Percentiles rank a stretch among this genome's conserved stretches.
Evolutionary conservation across 1,140 invertebrate species (phyloP).

Genomic region (Brachionus koreanus): DNA sequence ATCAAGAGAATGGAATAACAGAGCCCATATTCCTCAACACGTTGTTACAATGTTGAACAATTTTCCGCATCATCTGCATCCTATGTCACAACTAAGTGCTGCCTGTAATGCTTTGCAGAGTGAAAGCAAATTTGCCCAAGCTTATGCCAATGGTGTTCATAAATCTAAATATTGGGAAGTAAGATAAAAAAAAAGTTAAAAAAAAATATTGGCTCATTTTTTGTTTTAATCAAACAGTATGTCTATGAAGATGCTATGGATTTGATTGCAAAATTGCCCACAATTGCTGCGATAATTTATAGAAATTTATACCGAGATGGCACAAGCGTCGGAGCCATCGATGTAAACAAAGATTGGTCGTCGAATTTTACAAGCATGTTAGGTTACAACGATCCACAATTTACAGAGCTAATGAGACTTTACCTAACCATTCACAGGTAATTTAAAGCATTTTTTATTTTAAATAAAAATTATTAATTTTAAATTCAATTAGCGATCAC

Average conservation of each 20-base stretch:
- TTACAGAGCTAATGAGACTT: constrained; percentile 86
- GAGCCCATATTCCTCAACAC: constrained; percentile 82
- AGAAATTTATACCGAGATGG: constrained; percentile 80
- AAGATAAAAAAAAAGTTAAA: constrained; percentile 53
- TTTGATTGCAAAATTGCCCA: constrained; percentile 88
- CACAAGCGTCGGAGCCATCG: constrained; percentile 78
- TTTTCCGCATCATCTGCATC: constrained; percentile 85
- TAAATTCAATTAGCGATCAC: constrained; percentile 67
- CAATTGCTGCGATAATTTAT: constrained; percentile 90
- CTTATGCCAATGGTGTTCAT: constrained; percentile 77
- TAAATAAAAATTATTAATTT: constrained; percentile 49
- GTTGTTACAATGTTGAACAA: constrained; percentile 91
- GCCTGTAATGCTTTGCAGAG: constrained; percentile 86
- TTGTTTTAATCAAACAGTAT: constrained; percentile 49
- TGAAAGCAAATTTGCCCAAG: constrained; percentile 88
- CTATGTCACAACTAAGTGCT: constrained; percentile 90
- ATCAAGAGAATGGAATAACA: constrained; percentile 73
- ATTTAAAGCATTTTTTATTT: background rate
- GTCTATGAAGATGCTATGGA: constrained; percentile 92
- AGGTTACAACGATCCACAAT: constrained; percentile 78
- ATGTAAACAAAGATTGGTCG: constrained; percentile 85
- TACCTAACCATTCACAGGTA: constrained; percentile 84
- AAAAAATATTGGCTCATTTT: background rate
- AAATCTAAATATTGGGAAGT: constrained; percentile 82
- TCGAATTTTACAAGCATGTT: constrained; percentile 87